Evolutionary conservation across 2,113 vertebrate genomes (phyloP).

Genomic region (Seriola aureovittata): DNA sequence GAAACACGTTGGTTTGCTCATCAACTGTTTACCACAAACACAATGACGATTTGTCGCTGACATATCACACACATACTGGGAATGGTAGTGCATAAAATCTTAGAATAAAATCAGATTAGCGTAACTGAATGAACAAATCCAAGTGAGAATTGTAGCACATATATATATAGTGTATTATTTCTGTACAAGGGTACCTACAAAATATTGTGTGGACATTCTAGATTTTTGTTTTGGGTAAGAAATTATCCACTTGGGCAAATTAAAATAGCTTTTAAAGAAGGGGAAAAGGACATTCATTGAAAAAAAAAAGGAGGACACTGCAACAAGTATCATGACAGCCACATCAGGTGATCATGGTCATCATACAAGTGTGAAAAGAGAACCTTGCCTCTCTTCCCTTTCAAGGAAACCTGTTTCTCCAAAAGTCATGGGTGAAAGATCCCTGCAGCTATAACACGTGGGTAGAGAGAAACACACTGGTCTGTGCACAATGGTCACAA

Average conservation of each 20-base stretch:
- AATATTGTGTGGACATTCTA: neutral
- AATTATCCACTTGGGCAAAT: neutral
- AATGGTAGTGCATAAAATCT: neutral
- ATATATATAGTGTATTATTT: neutral
- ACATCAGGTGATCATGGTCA: neutral
- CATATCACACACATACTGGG: neutral
- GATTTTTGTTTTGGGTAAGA: neutral
- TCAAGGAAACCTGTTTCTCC: slow-evolving; percentile 65
- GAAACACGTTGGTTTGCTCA: neutral
- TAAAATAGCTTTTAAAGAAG: neutral
- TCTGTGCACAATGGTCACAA: slow-evolving; percentile 22
- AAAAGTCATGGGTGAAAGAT: slow-evolving; percentile 30
- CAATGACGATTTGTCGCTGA: neutral
- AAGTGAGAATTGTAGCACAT: neutral
- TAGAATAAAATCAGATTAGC: neutral
- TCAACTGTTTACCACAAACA: neutral
- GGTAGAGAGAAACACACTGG: slow-evolving; percentile 11
- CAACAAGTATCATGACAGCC: neutral
- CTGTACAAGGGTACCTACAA: neutral
- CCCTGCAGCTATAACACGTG: slow-evolving; percentile 31
- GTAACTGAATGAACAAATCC: neutral
- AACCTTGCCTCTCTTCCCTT: slow-evolving; percentile 11
- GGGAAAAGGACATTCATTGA: neutral
- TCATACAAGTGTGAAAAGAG: neutral
- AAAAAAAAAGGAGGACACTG: neutral